These are phyloP conservation scores for Psylliodes chrysocephalus DNA, from an alignment of 2,888 invertebrate genomes.

Conservation along the genomic window DNA sequence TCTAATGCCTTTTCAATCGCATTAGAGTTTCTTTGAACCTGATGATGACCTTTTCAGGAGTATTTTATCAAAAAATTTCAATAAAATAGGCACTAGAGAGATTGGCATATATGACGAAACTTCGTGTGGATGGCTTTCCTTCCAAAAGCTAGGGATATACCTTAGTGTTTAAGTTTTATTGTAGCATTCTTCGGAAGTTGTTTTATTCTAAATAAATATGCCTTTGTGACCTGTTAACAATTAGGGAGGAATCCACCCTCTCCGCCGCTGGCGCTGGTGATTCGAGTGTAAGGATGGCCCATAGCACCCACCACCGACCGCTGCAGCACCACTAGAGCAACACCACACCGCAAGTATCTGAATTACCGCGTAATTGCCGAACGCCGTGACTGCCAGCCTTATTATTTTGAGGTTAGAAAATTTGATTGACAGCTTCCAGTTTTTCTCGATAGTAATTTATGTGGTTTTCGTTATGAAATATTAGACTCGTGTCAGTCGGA, in stretches of 20 bases:
- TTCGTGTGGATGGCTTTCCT: too few relatives aligned
- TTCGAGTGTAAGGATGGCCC: constrained; percentile 12
- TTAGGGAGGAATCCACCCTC: not conserved
- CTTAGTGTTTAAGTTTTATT: too few relatives aligned
- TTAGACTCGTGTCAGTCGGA: constrained; percentile 46
- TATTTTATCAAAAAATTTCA: too few relatives aligned
- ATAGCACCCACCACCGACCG: not conserved
- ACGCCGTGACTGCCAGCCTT: constrained; percentile 40
- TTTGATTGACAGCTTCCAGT: constrained; percentile 62
- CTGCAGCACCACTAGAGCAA: constrained; percentile 8
- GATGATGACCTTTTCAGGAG: too few relatives aligned
- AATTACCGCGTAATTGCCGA: constrained; percentile 49
- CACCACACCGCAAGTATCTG: constrained; percentile 32
- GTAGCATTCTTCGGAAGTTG: too few relatives aligned
- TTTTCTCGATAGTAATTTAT: constrained; percentile 57
- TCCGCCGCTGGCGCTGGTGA: constrained; percentile 4
- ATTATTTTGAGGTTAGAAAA: constrained; percentile 53
- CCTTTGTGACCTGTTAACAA: too few relatives aligned
- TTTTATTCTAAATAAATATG: too few relatives aligned
- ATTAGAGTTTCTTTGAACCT: too few relatives aligned
- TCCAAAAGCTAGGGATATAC: too few relatives aligned
- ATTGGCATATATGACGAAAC: too few relatives aligned
- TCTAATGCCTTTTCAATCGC: too few relatives aligned
- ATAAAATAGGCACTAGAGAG: too few relatives aligned
- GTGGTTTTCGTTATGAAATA: constrained; percentile 51